phyloP scores from a whole-genome alignment of 2,113 vertebrate species.

The Erpornis zantholeuca region DNA sequence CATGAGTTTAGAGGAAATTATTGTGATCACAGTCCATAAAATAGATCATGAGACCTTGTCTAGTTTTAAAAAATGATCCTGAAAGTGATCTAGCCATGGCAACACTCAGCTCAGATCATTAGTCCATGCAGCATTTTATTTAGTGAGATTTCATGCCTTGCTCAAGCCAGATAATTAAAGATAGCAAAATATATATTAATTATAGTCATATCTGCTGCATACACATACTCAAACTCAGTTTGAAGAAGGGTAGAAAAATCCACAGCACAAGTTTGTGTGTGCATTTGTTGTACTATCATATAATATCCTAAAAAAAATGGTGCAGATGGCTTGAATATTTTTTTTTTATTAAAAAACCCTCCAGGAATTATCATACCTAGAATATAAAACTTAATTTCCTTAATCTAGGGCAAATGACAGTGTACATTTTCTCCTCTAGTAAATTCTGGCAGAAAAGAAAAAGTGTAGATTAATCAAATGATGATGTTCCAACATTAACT shows the following conservation, averaged over 20 bases:
- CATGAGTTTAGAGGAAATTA: background rate
- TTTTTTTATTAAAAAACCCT: background rate
- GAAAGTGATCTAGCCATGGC: background rate
- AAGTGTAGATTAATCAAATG: background rate
- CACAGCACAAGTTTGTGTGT: background rate
- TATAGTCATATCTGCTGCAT: background rate
- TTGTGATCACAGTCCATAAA: background rate
- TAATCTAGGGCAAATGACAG: background rate
- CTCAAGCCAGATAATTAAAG: background rate
- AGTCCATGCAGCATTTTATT: background rate
- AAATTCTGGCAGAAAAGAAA: background rate
- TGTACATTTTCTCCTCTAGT: background rate
- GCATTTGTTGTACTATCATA: background rate
- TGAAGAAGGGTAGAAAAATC: background rate
- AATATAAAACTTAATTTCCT: background rate
- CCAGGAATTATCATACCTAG: background rate
- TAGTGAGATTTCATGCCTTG: background rate
- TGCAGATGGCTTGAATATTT: rapidly evolving
- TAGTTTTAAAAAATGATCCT: background rate
- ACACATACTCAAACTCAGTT: background rate
- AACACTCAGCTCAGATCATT: background rate
- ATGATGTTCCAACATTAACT: background rate
- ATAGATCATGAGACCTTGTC: background rate
- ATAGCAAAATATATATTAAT: background rate
- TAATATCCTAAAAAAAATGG: background rate